phyloP scores from a whole-genome alignment of 2,113 vertebrate genomes.

The Poecile atricapillus region DNA sequence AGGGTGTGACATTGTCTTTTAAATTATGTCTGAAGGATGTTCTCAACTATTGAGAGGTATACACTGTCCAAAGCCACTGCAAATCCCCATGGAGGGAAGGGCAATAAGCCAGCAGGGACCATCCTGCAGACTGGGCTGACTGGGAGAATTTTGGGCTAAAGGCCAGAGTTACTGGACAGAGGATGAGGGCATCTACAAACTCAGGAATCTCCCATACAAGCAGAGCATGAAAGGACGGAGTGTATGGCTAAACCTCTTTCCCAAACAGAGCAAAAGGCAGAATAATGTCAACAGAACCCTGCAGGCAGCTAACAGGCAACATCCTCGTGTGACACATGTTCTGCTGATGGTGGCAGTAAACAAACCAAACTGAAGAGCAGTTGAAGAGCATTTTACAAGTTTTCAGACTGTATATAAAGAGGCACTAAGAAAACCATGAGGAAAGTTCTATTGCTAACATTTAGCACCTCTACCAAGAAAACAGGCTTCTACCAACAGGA shows the following conservation, averaged over 20 bases:
- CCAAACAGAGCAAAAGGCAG: background rate
- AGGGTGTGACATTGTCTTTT: background rate
- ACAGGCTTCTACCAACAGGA: constrained; percentile 31
- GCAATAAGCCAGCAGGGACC: background rate
- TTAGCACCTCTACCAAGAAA: constrained; percentile 63
- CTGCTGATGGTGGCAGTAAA: background rate
- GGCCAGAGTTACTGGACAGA: background rate
- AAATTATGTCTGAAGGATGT: background rate
- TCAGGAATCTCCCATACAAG: background rate
- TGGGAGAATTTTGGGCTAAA: background rate
- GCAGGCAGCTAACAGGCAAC: background rate
- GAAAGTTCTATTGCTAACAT: constrained; percentile 63
- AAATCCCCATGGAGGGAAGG: background rate
- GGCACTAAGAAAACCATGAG: constrained; percentile 53
- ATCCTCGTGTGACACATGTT: background rate
- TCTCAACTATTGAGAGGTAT: background rate
- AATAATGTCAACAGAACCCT: background rate
- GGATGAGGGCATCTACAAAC: background rate
- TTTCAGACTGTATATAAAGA: constrained; percentile 33
- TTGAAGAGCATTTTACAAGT: constrained; percentile 52
- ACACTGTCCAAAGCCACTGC: background rate
- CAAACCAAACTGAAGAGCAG: constrained; percentile 52
- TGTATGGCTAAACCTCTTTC: background rate
- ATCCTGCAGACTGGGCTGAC: background rate
- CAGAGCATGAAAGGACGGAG: background rate